Conservation (phyloP, 2,888 invertebrate genomes). For the Allolobophora icterica region DNA sequence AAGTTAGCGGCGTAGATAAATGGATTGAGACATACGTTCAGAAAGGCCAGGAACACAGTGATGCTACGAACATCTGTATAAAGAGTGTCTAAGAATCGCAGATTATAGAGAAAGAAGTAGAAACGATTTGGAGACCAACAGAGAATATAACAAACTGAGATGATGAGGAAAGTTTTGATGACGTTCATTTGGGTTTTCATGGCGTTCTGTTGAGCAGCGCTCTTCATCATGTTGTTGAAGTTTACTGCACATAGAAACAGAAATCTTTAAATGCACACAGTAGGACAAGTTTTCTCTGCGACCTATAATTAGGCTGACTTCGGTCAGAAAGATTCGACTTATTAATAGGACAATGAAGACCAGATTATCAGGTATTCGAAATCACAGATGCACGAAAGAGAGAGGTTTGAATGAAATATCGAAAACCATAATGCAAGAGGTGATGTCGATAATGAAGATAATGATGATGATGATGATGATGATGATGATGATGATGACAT, state of each 20-base stretch:
- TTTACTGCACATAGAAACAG: background rate
- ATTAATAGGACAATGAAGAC: no score
- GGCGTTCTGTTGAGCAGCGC: background rate
- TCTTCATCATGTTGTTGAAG: background rate
- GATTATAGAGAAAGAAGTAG: slow-evolving; percentile 31
- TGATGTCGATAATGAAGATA: no score
- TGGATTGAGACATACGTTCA: slow-evolving; percentile 4
- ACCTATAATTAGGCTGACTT: no score
- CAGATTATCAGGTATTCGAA: no score
- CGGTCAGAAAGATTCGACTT: no score
- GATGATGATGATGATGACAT: no score
- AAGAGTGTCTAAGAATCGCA: background rate
- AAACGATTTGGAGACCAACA: slow-evolving; percentile 30
- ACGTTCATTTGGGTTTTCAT: background rate
- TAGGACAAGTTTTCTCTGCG: no score
- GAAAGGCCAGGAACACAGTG: background rate
- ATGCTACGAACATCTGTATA: background rate
- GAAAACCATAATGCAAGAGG: no score
- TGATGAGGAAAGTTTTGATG: slow-evolving; percentile 1
- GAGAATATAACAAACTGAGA: background rate
- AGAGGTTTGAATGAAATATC: no score
- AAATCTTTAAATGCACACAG: background rate
- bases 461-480: no score
- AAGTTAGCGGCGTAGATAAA: slow-evolving; percentile 4
- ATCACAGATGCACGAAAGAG: no score